Base-by-base conservation (phyloP, 2,113 vertebrate species). In the Bufo bufo region DNA sequence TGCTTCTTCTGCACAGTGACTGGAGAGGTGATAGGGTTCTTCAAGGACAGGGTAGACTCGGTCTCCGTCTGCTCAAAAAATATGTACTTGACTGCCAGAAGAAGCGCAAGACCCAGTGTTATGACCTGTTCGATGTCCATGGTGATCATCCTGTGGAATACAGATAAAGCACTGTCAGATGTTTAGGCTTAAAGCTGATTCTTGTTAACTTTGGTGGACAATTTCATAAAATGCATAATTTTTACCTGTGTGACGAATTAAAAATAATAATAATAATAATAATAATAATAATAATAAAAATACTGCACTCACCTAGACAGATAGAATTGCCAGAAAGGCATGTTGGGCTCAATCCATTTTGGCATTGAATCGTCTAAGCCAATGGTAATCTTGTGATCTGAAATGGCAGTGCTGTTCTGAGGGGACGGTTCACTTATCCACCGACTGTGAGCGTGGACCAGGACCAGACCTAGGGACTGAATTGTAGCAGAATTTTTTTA, bases 381-480 rank as follows among this genome's bases (percentile, higher is more conserved):
- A 90, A 96, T 90, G 77, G 92, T 93, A 33, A 94, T 91, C 84
- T 94, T 93, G 0, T 94, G 84, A 10, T 94, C 93, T 49, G 95
- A 95, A 84, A 89, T 17, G 17, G 90, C 82, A 12, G 95, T 96
- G 74, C 52, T 94, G 88, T 97, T 97, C 2, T 95, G 93, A 89
- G 96, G 94, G 84, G 95, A 90, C 6, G 97, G 97, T 91, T 98
- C 97, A 0, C 96, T 96, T 88, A 99, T 97, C 98, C 98, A 99
- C 20, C 97, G 97, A 92, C 98, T 99, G 89, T 99, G 98, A 84
- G 97, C 98, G 0, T 99, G 98, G 90, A 99, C 98, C 92, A 99
- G 97, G 82, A 98, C 98, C 94, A 99, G 93, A 78, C 98, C 98
- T 84, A 99, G 92, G 1, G 98, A 99, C 98, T 99, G 90, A 72